Conservation (phyloP, 1,140 invertebrate genomes). For the Musca vetustissima region DNA sequence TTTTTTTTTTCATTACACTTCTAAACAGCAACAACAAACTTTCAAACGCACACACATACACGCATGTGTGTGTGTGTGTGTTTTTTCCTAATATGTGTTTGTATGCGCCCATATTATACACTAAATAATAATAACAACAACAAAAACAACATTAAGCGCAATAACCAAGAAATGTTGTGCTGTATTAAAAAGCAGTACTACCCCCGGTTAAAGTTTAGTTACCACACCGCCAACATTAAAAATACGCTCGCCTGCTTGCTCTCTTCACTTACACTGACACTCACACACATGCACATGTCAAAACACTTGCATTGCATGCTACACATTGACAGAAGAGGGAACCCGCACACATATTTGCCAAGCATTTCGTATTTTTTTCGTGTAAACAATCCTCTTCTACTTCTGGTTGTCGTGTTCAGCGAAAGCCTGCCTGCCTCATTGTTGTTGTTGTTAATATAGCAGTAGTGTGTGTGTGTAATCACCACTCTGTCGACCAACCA, state of each 20-base stretch:
- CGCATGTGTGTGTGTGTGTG: neutral
- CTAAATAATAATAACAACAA: neutral
- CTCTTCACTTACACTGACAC: neutral
- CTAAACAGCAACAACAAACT: no score
- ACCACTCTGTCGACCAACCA: no score
- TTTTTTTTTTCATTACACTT: no score
- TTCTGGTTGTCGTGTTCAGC: neutral
- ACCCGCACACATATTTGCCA: no score
- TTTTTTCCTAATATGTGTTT: neutral
- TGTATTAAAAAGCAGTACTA: conserved; percentile 22
- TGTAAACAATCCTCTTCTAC: neutral
- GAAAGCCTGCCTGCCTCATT: no score
- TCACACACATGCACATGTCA: neutral
- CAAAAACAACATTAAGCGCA: neutral
- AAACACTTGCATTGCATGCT: neutral
- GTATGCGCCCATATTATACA: no score
- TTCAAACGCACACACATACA: neutral
- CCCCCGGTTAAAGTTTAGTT: conserved; percentile 32
- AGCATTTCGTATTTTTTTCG: no score
- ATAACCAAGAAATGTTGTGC: neutral
- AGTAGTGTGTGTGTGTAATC: neutral
- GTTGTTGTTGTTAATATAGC: neutral
- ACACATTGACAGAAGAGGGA: no score
- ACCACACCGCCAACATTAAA: neutral
- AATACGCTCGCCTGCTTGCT: neutral